Evolutionary conservation across 2,113 vertebrate genomes (phyloP).

Genomic region (Otocyon megalotis): DNA sequence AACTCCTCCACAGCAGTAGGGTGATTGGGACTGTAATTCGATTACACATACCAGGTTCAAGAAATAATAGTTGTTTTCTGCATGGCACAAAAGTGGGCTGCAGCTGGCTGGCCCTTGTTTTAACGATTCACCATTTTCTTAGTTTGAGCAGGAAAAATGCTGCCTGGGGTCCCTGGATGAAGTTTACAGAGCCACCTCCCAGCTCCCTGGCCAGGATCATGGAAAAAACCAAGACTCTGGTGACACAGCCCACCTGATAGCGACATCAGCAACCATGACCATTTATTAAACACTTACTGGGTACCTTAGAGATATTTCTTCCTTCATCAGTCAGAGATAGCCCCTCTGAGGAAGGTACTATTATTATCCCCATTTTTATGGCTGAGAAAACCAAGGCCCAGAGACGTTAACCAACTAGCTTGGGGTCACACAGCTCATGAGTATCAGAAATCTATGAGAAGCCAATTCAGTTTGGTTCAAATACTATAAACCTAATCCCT

Average conservation of each 20-base stretch:
- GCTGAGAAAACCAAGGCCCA: not conserved
- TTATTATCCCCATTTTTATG: not conserved
- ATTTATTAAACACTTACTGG: not conserved
- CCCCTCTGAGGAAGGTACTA: not conserved
- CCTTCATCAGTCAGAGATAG: not conserved
- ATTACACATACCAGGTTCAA: not conserved
- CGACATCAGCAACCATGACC: accelerated
- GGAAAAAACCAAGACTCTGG: not conserved
- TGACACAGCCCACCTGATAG: not conserved
- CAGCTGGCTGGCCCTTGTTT: not conserved
- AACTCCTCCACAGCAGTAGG: not conserved
- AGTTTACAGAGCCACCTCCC: not conserved
- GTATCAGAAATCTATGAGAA: not conserved
- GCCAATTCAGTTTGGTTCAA: not conserved
- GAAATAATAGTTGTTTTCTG: conserved; percentile 47
- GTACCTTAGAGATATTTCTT: not conserved
- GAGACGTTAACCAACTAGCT: not conserved
- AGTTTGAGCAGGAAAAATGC: not conserved
- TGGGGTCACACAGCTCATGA: not conserved
- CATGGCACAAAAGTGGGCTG: not conserved
- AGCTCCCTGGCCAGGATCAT: not conserved
- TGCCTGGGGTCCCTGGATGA: not conserved
- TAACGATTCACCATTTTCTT: conserved; percentile 44
- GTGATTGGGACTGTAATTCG: not conserved
- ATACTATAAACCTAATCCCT: not conserved